Evolutionary conservation across 2,797 vertebrate genomes (phyloP).

Genomic region (Sebastes umbrosus): DNA sequence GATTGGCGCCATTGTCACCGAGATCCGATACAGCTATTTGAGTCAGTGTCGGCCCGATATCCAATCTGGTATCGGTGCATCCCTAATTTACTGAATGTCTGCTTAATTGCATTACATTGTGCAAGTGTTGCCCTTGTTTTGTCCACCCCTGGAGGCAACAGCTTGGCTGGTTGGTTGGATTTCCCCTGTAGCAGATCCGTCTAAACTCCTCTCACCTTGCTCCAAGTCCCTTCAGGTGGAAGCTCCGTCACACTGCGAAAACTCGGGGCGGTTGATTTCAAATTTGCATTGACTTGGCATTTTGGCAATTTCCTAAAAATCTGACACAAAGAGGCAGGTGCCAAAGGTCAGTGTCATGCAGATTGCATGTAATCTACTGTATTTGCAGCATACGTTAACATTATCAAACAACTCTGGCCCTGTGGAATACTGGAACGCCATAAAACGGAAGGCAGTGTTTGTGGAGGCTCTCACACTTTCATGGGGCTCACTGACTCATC

Average conservation of each 20-base stretch:
- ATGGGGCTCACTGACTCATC: conserved; percentile 51
- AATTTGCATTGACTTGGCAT: conserved; percentile 58
- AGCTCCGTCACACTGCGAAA: conserved; percentile 40
- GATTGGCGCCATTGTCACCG: no score
- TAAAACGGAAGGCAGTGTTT: conserved; percentile 20
- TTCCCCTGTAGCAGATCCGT: conserved; percentile 24
- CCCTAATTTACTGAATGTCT: background rate
- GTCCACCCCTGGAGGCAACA: background rate
- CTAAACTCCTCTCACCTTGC: conserved; percentile 14
- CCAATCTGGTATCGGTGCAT: no score
- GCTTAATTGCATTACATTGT: background rate
- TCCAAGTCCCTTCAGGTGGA: conserved; percentile 38
- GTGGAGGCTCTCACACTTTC: conserved; percentile 43
- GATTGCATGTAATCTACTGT: background rate
- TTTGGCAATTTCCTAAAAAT: conserved; percentile 38
- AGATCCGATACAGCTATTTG: no score
- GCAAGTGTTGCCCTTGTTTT: background rate
- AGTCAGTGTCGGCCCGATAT: no score
- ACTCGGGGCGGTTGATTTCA: conserved; percentile 32
- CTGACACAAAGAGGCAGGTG: conserved; percentile 45
- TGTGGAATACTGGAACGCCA: background rate
- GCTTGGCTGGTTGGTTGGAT: conserved; percentile 36
- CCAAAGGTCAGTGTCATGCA: background rate
- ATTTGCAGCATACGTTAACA: background rate
- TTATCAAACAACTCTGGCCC: background rate